Conservation (phyloP, 2,797 vertebrate genomes). For the Schizothorax lantsangensis region DNA sequence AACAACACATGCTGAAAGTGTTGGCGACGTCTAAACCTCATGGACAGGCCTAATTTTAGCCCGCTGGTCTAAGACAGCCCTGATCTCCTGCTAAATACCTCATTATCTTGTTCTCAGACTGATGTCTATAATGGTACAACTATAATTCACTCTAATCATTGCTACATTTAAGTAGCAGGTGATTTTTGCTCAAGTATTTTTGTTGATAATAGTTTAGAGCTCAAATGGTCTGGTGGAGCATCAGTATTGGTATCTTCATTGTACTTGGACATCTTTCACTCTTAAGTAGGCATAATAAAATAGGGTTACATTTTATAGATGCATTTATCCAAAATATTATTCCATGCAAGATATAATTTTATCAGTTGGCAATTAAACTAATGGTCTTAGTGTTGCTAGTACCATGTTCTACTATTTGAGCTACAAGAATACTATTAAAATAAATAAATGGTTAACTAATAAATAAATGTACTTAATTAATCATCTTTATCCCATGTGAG, state of each 20-base stretch:
- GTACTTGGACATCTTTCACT: background rate
- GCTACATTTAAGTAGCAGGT: background rate
- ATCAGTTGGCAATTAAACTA: background rate
- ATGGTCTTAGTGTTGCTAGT: background rate
- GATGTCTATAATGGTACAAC: background rate
- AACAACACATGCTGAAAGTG: background rate
- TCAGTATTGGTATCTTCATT: background rate
- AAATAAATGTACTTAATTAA: no score
- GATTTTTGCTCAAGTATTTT: background rate
- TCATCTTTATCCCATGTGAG: background rate
- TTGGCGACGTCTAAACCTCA: background rate
- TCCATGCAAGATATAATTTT: background rate
- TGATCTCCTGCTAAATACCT: slow-evolving; percentile 33
- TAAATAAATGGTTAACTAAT: no score
- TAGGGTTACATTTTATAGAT: background rate
- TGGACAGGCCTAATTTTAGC: slow-evolving; percentile 34
- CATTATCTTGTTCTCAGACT: slow-evolving; percentile 2
- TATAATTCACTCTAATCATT: background rate
- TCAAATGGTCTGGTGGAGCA: background rate
- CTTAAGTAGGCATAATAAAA: background rate
- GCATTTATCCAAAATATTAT: background rate
- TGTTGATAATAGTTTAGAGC: background rate
- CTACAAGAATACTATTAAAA: background rate
- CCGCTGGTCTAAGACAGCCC: slow-evolving; percentile 26
- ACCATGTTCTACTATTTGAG: background rate